These are phyloP conservation scores for Enteromius paludinosus DNA, from an alignment of 2,797 vertebrate genomes.

Conservation along the genomic window DNA sequence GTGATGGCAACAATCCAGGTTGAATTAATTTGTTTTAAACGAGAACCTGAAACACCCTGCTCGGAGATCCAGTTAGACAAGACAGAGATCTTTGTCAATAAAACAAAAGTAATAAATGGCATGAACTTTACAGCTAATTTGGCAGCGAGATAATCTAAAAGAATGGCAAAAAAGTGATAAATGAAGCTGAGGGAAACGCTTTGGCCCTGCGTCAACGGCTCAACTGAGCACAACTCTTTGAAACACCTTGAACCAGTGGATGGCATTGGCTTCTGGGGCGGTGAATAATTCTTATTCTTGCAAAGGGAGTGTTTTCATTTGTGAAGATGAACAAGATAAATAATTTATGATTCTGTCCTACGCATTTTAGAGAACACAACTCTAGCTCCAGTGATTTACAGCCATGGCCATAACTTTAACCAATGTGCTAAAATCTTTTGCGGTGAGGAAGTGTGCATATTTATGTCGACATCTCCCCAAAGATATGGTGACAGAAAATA, in stretches of 20 bases:
- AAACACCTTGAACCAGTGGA: conserved; percentile 43
- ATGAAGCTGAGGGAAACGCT: conserved; percentile 52
- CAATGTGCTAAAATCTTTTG: conserved; percentile 55
- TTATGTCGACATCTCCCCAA: conserved; percentile 59
- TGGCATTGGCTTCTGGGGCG: conserved; percentile 45
- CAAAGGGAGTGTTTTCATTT: conserved; percentile 52
- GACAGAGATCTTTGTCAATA: conserved; percentile 42
- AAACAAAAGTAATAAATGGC: conserved; percentile 50
- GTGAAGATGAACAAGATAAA: conserved; percentile 59
- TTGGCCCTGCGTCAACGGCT: conserved; percentile 50
- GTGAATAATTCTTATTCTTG: conserved; percentile 45
- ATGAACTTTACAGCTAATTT: conserved; percentile 59
- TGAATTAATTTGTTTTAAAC: conserved; percentile 37
- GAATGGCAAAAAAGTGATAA: conserved; percentile 41
- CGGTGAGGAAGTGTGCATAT: conserved; percentile 52
- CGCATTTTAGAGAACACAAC: conserved; percentile 51
- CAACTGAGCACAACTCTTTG: conserved; percentile 41
- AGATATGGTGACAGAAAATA: conserved; percentile 59
- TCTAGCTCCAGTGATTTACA: conserved; percentile 55
- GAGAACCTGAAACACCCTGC: conserved; percentile 40
- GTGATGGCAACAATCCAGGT: conserved; percentile 85
- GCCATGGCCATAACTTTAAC: conserved; percentile 54
- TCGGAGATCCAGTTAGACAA: conserved; percentile 19
- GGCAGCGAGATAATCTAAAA: conserved; percentile 53
- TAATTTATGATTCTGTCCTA: conserved; percentile 56